Evolutionary conservation across 2,888 invertebrate genomes (phyloP), one percentile per base, ranked within the genome.

Genomic region (Eustalomyia histrio): DNA sequence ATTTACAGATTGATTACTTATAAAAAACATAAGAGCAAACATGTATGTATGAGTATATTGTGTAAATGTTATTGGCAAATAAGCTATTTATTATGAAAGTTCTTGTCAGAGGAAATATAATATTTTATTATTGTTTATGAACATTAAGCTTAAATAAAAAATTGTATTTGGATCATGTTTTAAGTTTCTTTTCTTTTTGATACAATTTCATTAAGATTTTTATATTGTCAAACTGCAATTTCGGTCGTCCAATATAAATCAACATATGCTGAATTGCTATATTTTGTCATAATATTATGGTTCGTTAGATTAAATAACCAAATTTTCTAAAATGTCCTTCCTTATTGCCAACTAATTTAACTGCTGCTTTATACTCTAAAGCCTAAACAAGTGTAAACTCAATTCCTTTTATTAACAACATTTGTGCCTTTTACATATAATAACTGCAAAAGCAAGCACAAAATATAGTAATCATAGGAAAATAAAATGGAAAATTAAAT

Each of bases 251-350:
- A 39, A 39, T 63, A 6, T 24, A 9, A 16, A n/a, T 29, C 55
- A 57, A 65, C 43, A 64, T 57, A 47, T 63, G 43, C 63, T 33
- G 17, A 9, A 63, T 43, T 17, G 9, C 24, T 61, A 16, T 17
- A 24, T 12, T 8, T 29, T 55, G 12, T 1, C 39, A 9, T 67
- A 17, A 43, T 18, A 53, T 18, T 33, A 67, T 35, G 58, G 35
- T 72, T 78, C 72, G 67, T 79, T 79, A 79, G 78, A 73, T 79
- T 79, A 63, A 79, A 79, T 79, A 79, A 73, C 47, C 39, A 9
- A 79, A 65, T 67, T 67, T 72, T 12, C 2, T 52, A 60, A 65
- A 47, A 57, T 29, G 18, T 43, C 39, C 58, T 57, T 53, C 18
- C 53, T 65, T 65, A 16, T 7, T 39, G 39, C 60, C 65, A 72